Evolutionary conservation across 2,797 vertebrate species (phyloP).

Genomic region (Protonibea diacanthus): DNA sequence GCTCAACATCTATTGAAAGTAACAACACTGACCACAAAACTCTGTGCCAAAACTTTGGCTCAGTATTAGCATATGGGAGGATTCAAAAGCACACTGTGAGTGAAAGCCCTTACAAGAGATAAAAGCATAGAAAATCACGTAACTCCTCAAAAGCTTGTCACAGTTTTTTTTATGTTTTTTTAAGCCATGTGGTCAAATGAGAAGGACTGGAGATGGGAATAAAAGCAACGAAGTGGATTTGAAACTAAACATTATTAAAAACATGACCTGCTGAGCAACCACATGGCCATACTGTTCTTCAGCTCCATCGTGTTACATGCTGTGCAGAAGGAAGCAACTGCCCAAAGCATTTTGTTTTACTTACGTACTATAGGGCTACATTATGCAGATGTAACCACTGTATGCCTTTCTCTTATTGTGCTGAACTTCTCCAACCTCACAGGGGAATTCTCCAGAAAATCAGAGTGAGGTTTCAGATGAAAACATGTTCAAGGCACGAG

Average conservation of each 20-base stretch:
- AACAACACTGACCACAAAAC: slow-evolving; percentile 65
- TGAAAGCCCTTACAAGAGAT: slow-evolving; percentile 14
- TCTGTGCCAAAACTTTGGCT: slow-evolving; percentile 52
- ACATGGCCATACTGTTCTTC: slow-evolving; percentile 19
- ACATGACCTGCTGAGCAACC: slow-evolving; percentile 29
- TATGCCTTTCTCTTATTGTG: slow-evolving; percentile 19
- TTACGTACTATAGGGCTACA: slow-evolving; percentile 4
- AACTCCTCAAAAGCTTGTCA: not conserved
- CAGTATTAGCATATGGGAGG: slow-evolving; percentile 57
- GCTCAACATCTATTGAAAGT: slow-evolving; percentile 77
- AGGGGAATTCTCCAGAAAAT: slow-evolving; percentile 22
- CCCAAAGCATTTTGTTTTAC: slow-evolving; percentile 34
- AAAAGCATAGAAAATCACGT: slow-evolving; percentile 26
- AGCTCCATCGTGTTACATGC: slow-evolving; percentile 28
- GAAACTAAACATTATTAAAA: slow-evolving; percentile 23
- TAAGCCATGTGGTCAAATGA: slow-evolving; percentile 11
- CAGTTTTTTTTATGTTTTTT: not conserved
- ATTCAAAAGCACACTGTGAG: slow-evolving; percentile 23
- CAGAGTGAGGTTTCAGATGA: slow-evolving; percentile 21
- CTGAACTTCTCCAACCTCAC: slow-evolving; percentile 10
- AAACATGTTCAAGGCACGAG: slow-evolving; percentile 22
- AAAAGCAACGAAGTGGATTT: slow-evolving; percentile 11
- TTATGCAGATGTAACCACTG: slow-evolving; percentile 27
- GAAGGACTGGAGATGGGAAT: not conserved
- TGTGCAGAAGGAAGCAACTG: slow-evolving; percentile 36